Percentiles rank a stretch among this genome's conserved stretches.
phyloP scores from a whole-genome alignment of 2,113 vertebrate genomes.

The Melospiza georgiana region DNA sequence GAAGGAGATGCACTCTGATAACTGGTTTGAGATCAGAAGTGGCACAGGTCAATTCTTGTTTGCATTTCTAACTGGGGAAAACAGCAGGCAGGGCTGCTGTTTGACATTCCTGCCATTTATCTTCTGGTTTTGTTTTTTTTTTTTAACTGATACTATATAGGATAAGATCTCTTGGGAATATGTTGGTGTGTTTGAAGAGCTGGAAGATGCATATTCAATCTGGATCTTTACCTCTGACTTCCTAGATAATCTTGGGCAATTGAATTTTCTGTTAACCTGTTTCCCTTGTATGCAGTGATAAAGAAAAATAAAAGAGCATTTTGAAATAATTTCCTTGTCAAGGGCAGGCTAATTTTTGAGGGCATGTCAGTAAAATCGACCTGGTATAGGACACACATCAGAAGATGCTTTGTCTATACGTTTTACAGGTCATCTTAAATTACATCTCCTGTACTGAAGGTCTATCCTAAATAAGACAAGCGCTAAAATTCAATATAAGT shows the following conservation, averaged over 20 bases:
- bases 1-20: conserved; percentile 53
- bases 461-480: neutral
- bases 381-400: rapidly evolving
- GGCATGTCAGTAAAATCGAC: neutral
- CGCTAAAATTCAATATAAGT: neutral
- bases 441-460: neutral
- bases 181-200: neutral
- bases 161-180: neutral
- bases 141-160: neutral
- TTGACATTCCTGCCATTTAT: conserved; percentile 50
- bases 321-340: neutral
- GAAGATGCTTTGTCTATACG: neutral
- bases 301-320: neutral
- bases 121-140: neutral
- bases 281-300: neutral
- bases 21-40: conserved; percentile 63
- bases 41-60: conserved; percentile 63
- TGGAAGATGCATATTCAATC: neutral
- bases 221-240: neutral
- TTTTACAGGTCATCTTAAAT: neutral
- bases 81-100: conserved; percentile 44
- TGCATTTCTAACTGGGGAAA: conserved; percentile 51
- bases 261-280: neutral
- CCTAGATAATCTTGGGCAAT: neutral
- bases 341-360: neutral